Evolutionary conservation across 2,888 invertebrate species (phyloP).

Genomic region (Drosophila kanekoi): DNA sequence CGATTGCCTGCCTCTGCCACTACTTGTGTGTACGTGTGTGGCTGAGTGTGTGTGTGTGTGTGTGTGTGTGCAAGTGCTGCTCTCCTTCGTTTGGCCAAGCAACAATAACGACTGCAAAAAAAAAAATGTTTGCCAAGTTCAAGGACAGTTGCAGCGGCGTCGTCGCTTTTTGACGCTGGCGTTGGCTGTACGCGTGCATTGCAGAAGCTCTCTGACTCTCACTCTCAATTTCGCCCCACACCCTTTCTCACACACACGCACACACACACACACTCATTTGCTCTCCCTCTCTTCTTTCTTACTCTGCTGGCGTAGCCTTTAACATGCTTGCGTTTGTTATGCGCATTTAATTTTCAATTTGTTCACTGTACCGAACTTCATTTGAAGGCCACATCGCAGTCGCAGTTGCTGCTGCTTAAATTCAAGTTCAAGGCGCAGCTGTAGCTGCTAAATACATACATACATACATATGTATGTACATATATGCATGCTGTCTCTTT

Average conservation of each 20-base stretch:
- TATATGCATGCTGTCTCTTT: slow-evolving; percentile 30
- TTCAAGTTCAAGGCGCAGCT: slow-evolving; percentile 63
- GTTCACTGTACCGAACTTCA: slow-evolving; percentile 63
- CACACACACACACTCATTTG: not conserved
- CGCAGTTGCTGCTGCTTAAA: slow-evolving; percentile 22
- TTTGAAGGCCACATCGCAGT: slow-evolving; percentile 62
- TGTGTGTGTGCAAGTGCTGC: slow-evolving; percentile 21
- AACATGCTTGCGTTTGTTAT: slow-evolving; percentile 54
- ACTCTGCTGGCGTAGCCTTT: slow-evolving; percentile 23
- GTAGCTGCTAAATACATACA: slow-evolving; percentile 1
- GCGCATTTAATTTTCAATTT: slow-evolving; percentile 62
- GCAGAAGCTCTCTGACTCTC: slow-evolving; percentile 29
- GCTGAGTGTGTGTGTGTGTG: slow-evolving; percentile 6
- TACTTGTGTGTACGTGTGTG: not conserved
- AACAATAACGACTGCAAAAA: slow-evolving; percentile 26
- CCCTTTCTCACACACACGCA: slow-evolving; percentile 4
- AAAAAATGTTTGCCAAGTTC: slow-evolving; percentile 69
- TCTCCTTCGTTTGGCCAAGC: slow-evolving; percentile 47
- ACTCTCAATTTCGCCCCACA: slow-evolving; percentile 7
- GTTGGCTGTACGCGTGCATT: slow-evolving; percentile 69
- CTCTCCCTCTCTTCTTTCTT: slow-evolving; percentile 8
- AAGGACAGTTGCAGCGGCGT: slow-evolving; percentile 73
- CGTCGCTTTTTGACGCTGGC: slow-evolving; percentile 69
- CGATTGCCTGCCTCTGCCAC: slow-evolving; percentile 1
- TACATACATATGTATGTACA: not conserved